Evolutionary conservation across 2,888 invertebrate species (phyloP), one percentile per base, ranked within the genome.

Genomic region (Phengaris arion): DNA sequence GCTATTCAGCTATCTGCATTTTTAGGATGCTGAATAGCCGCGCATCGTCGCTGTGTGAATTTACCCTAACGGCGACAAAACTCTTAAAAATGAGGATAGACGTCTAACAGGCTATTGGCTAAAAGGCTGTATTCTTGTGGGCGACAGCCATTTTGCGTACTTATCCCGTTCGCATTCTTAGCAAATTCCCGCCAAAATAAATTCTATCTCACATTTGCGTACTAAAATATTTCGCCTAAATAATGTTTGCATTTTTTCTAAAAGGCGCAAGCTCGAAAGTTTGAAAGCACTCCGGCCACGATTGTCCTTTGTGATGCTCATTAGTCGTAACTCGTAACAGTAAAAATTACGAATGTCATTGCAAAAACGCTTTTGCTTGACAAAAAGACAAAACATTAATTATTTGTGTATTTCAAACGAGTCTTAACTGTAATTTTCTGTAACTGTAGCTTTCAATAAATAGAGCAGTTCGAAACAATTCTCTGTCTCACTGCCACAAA

Each of bases 131-230:
- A 64, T 64, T 15, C 9, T 9, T 22, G 64, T 64, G 45, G 64
- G 64, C 12, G 52, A 13, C 22, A n/a, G 6, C 46, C n/a, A 73
- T 73, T 73, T 22, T 35, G 48, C 54, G 35, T 15, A 9, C 54
- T 3, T 13, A 52, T 52, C 12, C 52, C 22, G 22, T 45, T 64
- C 35, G 12, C 64, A 64, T 64, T 64, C 64, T 45, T 12, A 64
- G 35, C 22, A 6, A 64, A 45, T 64, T 64, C 45, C 35, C 45
- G 13, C 64, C 35, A 2, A 64, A 35, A 64, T 64, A 13, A 35
- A 64, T 64, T 64, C 64, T 64, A 2, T 12, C 64, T 64, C 12
- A 64, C 35, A 64, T 64, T 12, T 64, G 35, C 64, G 64, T 59
- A 8, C 15, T 55, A n/a, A 6, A n/a, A 55, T 5, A n/a, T 55